Evolutionary conservation across 2,113 vertebrate genomes (phyloP).

Genomic region (Alligator sinensis): DNA sequence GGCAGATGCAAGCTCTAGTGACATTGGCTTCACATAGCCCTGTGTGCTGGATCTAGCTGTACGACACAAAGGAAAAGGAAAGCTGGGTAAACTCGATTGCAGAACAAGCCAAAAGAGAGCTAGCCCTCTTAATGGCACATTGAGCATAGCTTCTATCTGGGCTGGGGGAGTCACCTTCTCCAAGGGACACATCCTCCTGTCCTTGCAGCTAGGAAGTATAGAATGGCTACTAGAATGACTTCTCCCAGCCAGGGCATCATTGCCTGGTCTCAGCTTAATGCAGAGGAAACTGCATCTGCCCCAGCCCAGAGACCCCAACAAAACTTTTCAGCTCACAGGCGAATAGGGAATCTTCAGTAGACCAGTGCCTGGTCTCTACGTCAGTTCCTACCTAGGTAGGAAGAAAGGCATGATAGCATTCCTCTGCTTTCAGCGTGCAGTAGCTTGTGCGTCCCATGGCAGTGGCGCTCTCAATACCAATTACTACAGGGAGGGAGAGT

Average conservation of each 20-base stretch:
- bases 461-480: constrained; percentile 10
- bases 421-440: constrained; percentile 24
- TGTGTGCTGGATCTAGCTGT: neutral
- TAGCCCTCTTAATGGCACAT: neutral
- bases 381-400: constrained; percentile 34
- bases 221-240: neutral
- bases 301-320: neutral
- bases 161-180: neutral
- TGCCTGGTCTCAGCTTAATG: rapidly evolving
- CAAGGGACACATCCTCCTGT: neutral
- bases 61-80: neutral
- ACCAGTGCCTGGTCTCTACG: constrained; percentile 33
- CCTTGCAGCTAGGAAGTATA: neutral
- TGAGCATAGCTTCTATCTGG: neutral
- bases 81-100: neutral
- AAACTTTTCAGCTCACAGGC: constrained; percentile 17
- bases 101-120: neutral
- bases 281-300: neutral
- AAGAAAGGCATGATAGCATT: constrained; percentile 51
- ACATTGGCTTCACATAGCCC: neutral
- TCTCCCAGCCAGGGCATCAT: neutral
- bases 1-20: neutral
- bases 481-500: constrained; percentile 61
- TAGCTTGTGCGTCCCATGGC: constrained; percentile 16
- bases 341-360: neutral